These are phyloP conservation scores for Lagenorhynchus albirostris DNA, from an alignment of 2,113 vertebrate species.

Conservation along the genomic window DNA sequence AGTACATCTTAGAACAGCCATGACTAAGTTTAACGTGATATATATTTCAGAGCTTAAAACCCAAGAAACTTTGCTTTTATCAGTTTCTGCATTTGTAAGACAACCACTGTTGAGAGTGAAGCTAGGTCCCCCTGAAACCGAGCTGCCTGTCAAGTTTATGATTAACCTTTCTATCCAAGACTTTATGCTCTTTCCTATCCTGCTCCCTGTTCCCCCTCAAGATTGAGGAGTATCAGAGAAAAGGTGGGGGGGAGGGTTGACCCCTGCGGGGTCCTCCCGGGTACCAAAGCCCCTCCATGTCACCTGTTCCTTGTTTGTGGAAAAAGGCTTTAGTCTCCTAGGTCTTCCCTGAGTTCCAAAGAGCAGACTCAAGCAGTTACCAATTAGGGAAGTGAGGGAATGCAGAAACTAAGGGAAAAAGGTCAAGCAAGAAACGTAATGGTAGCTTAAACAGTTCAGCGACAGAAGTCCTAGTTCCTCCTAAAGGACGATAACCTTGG, in stretches of 20 bases:
- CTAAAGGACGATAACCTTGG: not conserved
- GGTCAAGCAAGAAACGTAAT: not conserved
- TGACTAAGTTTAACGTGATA: constrained; percentile 38
- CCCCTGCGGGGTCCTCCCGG: not conserved
- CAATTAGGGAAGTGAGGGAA: not conserved
- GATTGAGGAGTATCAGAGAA: not conserved
- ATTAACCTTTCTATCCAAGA: not conserved
- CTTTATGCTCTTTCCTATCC: not conserved
- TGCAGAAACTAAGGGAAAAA: not conserved
- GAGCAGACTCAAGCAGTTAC: not conserved
- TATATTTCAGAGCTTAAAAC: constrained; percentile 16
- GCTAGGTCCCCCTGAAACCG: not conserved
- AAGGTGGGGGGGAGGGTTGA: not conserved
- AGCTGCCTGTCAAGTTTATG: not conserved
- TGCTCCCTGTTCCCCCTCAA: not conserved
- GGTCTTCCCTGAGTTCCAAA: not conserved
- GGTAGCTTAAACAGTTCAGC: not conserved
- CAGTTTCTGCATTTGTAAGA: not conserved
- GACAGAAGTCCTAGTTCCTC: not conserved
- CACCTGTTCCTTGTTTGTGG: not conserved
- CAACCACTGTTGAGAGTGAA: not conserved
- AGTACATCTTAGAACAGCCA: not conserved
- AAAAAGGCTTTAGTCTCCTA: not conserved
- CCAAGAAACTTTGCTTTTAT: not conserved
- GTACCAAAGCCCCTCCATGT: not conserved